Evolutionary conservation across 2,113 vertebrate genomes (phyloP), one percentile per base, ranked within the genome.

Genomic region (Tautogolabrus adspersus): DNA sequence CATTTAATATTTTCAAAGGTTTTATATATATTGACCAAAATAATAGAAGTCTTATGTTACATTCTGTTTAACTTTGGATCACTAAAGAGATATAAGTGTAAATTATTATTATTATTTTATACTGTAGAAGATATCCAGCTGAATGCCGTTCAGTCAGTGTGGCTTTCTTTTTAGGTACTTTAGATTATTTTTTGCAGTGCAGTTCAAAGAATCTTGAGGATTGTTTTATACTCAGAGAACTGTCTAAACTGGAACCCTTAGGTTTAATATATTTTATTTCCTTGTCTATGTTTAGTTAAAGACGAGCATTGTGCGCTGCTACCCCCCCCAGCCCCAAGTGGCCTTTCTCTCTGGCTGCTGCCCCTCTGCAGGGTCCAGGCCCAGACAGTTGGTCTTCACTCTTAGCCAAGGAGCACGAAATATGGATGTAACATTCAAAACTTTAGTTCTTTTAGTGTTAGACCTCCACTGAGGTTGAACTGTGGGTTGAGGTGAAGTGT

Each of bases 11-110:
- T 91, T 95, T 94, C 46, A 87, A 82, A 91, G 79, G 78, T 88
- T 92, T 91, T 95, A 85, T 92, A 93, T 89, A 93, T 89, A 93
- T 89, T 85, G 72, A 92, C 87, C 79, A 76, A 67, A 80, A 89
- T 90, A 82, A 87, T 81, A 82, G 56, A 91, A 90, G 75, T 92
- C 82, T 84, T 90, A 84, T 86, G 75, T 90, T 88, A 65, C 47
- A 65, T 55, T 85, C 83, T 70, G 44, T 82, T 89, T 84, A 82
- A 51, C 72, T 90, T 90, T 92, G 91, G 87, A 92, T 88, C 69
- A 79, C 52, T 89, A 85, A 91, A 88, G 75, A 90, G 79, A 92
- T 92, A 83, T 87, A 83, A 89, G 83, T 91, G 80, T 94, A 93
- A 92, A 90, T 92, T 89, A 88, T 92, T 71, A 75, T 92, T 71